Evolutionary conservation across 2,888 invertebrate genomes (phyloP).

Genomic region (Onthophagus sagittarius): DNA sequence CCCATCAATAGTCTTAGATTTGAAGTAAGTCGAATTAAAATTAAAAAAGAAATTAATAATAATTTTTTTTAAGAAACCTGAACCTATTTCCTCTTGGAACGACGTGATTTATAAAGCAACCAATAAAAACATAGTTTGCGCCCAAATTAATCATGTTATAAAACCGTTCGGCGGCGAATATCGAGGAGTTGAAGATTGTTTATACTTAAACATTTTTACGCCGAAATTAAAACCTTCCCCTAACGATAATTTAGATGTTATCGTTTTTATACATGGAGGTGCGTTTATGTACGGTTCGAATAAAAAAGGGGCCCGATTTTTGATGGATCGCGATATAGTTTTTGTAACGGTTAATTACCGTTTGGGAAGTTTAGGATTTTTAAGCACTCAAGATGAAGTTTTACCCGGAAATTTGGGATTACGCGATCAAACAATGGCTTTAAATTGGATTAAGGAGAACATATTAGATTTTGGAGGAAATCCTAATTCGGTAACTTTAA

Average conservation of each 20-base stretch:
- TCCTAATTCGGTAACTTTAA: slow-evolving; percentile 59
- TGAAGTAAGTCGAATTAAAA: slow-evolving; percentile 8
- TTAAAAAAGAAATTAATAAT: background rate
- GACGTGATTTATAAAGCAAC: slow-evolving; percentile 62
- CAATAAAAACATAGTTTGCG: slow-evolving; percentile 11
- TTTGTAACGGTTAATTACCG: slow-evolving; percentile 64
- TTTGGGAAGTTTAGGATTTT: slow-evolving; percentile 63
- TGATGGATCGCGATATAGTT: slow-evolving; percentile 61
- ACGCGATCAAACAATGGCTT: slow-evolving; percentile 65
- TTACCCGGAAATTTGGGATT: slow-evolving; percentile 66
- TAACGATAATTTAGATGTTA: slow-evolving; percentile 50
- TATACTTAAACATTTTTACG: slow-evolving; percentile 58
- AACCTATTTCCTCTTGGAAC: slow-evolving; percentile 54
- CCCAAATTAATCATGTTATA: slow-evolving; percentile 21
- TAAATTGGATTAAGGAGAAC: slow-evolving; percentile 63
- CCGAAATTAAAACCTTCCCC: slow-evolving; percentile 43
- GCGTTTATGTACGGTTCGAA: slow-evolving; percentile 61
- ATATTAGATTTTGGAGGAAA: slow-evolving; percentile 65
- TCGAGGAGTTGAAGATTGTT: slow-evolving; percentile 59
- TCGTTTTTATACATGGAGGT: slow-evolving; percentile 61
- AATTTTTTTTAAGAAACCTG: slow-evolving; percentile 48
- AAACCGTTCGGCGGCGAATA: slow-evolving; percentile 18
- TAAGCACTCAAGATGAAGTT: slow-evolving; percentile 64
- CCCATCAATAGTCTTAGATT: slow-evolving; percentile 16
- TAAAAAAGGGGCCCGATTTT: slow-evolving; percentile 48